Base-by-base conservation (phyloP, 2,113 vertebrate species). In the Apodemus speciosus region DNA sequence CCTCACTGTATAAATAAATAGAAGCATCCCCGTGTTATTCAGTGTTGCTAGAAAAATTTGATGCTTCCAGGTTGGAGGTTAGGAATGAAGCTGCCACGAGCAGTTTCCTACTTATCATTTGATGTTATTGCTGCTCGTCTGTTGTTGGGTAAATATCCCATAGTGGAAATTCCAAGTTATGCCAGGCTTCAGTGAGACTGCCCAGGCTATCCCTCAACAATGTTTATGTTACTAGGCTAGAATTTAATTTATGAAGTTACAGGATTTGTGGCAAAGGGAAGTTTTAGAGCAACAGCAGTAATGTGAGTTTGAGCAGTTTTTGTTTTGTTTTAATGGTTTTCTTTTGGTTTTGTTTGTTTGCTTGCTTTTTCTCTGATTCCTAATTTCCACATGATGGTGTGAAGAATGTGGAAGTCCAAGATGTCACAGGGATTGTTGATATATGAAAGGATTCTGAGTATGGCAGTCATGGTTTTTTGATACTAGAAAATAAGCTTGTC, bases 381-480 rank as follows among this genome's bases (percentile, higher is more conserved):
- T 32, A 40, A 0, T 32, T 68, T 43, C 32, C 18, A 35, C 0
- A 27, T 84, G n/a, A 20, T 11, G 23, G 15, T 49, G 4, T 35
- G n/a, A 51, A 76, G 16, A 80, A 2, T 27, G 60, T 21, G 4
- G 38, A 25, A 35, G 8, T 27, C 38, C 43, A 43, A 10, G 14
- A 11, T 0, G 5, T 43, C 13, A 15, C 10, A 4, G 35, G 8
- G 2, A 62, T 21, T 40, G 25, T 2, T 64, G 43, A 0, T 62
- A 10, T 2, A 32, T 53, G 30, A 94, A 35, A n/a, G 15, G 6
- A 80, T 35, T 21, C 43, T 9, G 83, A 56, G 21, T 11, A 32
- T 21, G 21, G 49, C 13, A 38, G 81, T 49, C 1, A 3, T 40
- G 6, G 58, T 4, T 35, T 27, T 2, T 6, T 49, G 35, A 10